phyloP scores from a whole-genome alignment of 2,797 vertebrate species.

The Alectoris magna region DNA sequence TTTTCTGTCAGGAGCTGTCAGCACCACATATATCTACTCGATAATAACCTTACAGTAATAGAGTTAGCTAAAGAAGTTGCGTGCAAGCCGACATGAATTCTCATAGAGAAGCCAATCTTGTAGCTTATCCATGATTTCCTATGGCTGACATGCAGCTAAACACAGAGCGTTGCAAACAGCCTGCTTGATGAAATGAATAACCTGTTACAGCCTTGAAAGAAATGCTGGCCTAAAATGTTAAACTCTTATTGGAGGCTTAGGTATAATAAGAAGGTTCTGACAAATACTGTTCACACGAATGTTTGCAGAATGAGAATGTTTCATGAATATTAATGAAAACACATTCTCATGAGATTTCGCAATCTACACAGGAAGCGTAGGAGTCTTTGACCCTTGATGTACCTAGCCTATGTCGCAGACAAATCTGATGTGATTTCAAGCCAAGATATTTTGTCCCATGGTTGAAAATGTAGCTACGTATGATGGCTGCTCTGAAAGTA shows the following conservation, averaged over 20 bases:
- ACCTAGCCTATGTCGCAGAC: neutral
- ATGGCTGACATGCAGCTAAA: conserved; percentile 52
- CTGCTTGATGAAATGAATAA: conserved; percentile 57
- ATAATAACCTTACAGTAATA: conserved; percentile 46
- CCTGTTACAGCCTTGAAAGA: conserved; percentile 65
- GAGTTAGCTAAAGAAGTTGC: conserved; percentile 55
- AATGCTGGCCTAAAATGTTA: conserved; percentile 62
- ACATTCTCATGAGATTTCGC: neutral
- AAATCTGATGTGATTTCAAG: neutral
- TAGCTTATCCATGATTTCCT: conserved; percentile 48
- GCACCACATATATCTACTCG: conserved; percentile 46
- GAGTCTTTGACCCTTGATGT: conserved; percentile 22
- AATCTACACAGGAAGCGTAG: neutral
- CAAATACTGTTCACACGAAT: conserved; percentile 66
- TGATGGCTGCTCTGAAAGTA: neutral
- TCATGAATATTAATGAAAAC: conserved; percentile 63
- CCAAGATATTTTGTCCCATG: neutral
- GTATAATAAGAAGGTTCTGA: conserved; percentile 61
- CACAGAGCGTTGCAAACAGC: conserved; percentile 59
- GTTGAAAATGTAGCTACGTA: neutral
- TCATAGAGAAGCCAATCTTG: conserved; percentile 40
- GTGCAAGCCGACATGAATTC: conserved; percentile 43
- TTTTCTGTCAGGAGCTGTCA: conserved; percentile 61
- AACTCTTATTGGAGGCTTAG: conserved; percentile 46
- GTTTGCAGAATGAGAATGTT: conserved; percentile 57